Base-by-base conservation (phyloP, 1,140 invertebrate species). In the Neocloeon triangulifer region DNA sequence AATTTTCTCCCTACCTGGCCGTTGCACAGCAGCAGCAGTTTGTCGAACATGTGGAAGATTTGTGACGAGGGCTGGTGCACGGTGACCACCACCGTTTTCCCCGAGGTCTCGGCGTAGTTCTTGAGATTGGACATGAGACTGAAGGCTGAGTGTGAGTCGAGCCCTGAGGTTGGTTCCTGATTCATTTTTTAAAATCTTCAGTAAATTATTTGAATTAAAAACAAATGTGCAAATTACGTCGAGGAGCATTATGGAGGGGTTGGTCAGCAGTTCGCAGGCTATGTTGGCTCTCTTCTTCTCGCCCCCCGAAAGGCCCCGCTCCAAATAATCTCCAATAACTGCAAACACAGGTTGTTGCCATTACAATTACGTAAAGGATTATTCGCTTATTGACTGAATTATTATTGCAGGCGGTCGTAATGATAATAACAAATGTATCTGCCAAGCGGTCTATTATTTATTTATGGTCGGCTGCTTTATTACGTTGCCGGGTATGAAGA, bases 241-340 rank as follows among this genome's bases (percentile, higher is more conserved):
- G 15, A 86, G 56, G 13, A 86, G 53, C 69, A 86, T 77, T 10
- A 86, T 49, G 13, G 72, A 66, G 12, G 80, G 80, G 57, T 85
- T 80, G 9, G 76, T 80, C 25, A 86, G 56, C 31, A 86, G 57
- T 57, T 86, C 81, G 46, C 76, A 82, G 14, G 78, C 81, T 44
- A 85, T 85, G 45, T 75, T 82, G 5, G 76, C 75, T 43, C 80
- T 51, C 46, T 85, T 86, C 60, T 79, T 84, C 45, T 86, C 80
- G 10, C 80, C 80, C 5, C 80, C 80, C 12, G 79, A 84, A 4
- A 86, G 53, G 18, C 80, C 79, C 35, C 75, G 57, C 40, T 70
- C 73, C 29, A 75, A 55, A 39, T 74, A 68, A 48, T 81, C 76
- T 7, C 80, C 79, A 41, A 85, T 78, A 43, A 77, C 69, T 73